A percentile compares a stretch with the other conserved stretches of the same genome.
phyloP scores from a whole-genome alignment of 2,113 vertebrate species.

The Tyto alba region DNA sequence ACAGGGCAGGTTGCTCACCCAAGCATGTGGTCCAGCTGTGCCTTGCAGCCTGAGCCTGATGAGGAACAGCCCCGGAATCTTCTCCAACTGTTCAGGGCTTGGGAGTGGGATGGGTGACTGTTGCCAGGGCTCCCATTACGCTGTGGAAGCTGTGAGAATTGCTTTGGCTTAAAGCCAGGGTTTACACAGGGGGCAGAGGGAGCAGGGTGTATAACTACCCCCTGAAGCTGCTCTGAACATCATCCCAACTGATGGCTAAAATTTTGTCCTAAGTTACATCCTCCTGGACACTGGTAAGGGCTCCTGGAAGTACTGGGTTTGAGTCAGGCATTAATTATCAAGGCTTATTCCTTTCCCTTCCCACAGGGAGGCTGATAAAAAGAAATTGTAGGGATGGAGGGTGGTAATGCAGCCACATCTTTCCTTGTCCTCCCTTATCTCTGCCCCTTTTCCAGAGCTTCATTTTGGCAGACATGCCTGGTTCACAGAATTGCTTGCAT shows the following conservation, averaged over 20 bases:
- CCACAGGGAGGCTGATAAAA: background rate
- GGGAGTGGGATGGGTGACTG: background rate
- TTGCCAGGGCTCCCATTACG: background rate
- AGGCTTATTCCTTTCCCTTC: background rate
- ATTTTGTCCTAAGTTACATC: background rate
- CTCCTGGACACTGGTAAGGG: background rate
- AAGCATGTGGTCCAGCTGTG: background rate
- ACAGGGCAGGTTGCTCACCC: background rate
- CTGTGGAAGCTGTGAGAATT: background rate
- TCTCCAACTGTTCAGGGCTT: background rate
- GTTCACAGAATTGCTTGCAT: background rate
- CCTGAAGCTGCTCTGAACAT: background rate
- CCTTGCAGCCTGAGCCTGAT: too few species aligned
- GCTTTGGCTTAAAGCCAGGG: background rate
- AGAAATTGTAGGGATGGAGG: background rate
- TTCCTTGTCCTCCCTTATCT: background rate
- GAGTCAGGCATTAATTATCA: background rate
- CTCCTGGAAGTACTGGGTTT: background rate
- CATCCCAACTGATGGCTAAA: background rate
- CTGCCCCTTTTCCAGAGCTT: background rate
- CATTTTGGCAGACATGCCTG: background rate
- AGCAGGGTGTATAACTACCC: background rate
- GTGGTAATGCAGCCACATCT: background rate
- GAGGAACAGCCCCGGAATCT: background rate
- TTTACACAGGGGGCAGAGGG: background rate